A percentile compares a stretch with the other conserved stretches of the same genome.
Evolutionary conservation across 1,140 invertebrate species (phyloP).

Genomic region (Apis cerana): DNA sequence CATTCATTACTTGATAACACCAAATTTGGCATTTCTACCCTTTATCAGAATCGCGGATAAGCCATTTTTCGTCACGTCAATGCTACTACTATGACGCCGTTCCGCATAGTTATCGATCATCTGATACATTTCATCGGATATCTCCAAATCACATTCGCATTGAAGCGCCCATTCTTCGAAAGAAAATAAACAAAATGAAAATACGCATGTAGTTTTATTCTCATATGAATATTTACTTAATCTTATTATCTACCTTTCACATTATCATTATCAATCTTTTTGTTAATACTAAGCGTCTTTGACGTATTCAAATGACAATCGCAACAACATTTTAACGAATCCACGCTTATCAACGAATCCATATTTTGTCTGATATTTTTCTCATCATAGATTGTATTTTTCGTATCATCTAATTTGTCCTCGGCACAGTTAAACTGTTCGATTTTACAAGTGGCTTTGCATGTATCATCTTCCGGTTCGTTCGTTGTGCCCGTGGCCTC

Average conservation of each 20-base stretch:
- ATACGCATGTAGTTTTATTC: no score
- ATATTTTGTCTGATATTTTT: background rate
- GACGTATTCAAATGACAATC: background rate
- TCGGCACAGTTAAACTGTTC: background rate
- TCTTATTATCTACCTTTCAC: background rate
- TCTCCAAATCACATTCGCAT: slow-evolving; percentile 4
- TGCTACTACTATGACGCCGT: background rate
- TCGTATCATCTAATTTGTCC: background rate
- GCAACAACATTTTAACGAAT: background rate
- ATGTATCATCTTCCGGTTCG: background rate
- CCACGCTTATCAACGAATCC: background rate
- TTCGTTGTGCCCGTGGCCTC: slow-evolving; percentile 2
- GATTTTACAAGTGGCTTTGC: slow-evolving; percentile 10
- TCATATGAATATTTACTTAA: no score
- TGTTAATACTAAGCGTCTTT: background rate
- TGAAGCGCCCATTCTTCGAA: background rate
- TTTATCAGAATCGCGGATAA: slow-evolving; percentile 11
- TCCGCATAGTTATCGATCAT: background rate
- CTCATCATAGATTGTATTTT: background rate
- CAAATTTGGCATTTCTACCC: slow-evolving; percentile 7
- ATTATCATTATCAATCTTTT: background rate
- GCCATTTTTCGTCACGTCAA: background rate
- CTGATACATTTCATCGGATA: background rate
- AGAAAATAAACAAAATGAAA: background rate
- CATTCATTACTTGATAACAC: slow-evolving; percentile 2